phyloP scores from a whole-genome alignment of 2,113 vertebrate genomes.

The Oostethus manadensis region DNA sequence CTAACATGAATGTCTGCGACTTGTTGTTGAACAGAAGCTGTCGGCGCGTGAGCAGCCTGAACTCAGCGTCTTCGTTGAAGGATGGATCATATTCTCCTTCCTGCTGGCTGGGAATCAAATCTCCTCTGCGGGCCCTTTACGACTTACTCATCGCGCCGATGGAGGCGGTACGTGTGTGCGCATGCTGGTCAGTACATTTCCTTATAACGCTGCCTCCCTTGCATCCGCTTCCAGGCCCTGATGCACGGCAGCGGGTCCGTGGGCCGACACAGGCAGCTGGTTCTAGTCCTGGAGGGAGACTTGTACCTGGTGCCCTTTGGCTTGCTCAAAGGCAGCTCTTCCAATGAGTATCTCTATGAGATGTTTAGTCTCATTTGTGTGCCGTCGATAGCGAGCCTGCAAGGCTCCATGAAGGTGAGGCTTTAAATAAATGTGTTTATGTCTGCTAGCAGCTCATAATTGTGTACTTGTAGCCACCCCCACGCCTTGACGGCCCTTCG shows the following conservation, averaged over 20 bases:
- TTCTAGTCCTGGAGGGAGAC: conserved; percentile 89
- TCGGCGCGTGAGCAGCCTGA: conserved; percentile 87
- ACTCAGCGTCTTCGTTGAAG: conserved; percentile 79
- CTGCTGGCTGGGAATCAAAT: conserved; percentile 66
- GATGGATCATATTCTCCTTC: conserved; percentile 77
- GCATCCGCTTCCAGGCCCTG: conserved; percentile 84
- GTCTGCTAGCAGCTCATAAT: too few species aligned
- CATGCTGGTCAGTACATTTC: neutral
- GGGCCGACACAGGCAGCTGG: conserved; percentile 84
- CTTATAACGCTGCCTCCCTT: neutral
- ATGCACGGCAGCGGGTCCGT: conserved; percentile 91
- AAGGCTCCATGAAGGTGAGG: conserved; percentile 74
- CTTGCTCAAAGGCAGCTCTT: conserved; percentile 92
- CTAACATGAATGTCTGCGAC: neutral
- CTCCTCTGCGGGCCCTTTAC: conserved; percentile 85
- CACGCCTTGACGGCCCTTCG: conserved; percentile 66
- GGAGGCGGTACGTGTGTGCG: conserved; percentile 82
- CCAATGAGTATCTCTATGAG: conserved; percentile 92
- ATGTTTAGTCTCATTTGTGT: conserved; percentile 88
- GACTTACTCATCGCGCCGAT: conserved; percentile 91
- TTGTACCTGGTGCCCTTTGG: conserved; percentile 93
- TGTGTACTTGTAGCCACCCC: conserved; percentile 2
- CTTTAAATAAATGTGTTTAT: neutral
- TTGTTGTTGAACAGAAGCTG: conserved; percentile 77
- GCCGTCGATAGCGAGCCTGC: conserved; percentile 82